Percentiles rank a stretch among this genome's conserved stretches.
These are phyloP conservation scores for Mungos mungo DNA, from an alignment of 2,113 vertebrate species.

Conservation along the genomic window DNA sequence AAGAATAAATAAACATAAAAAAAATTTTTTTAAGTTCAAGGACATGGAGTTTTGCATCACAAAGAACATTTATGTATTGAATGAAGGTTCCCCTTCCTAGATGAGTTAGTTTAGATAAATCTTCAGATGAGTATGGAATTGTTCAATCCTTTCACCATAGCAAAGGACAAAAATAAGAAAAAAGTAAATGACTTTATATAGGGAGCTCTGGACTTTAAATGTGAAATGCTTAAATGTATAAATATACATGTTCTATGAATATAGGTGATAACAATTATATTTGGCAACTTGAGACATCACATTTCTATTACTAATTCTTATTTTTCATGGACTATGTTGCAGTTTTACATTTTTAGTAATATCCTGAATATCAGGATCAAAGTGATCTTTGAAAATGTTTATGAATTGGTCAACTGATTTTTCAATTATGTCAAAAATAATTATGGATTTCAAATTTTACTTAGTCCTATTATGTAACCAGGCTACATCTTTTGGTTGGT, in stretches of 20 bases:
- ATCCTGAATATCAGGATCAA: neutral
- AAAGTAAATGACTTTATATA: constrained; percentile 50
- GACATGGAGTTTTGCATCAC: neutral
- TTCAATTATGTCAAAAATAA: neutral
- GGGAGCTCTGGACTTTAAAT: constrained; percentile 55
- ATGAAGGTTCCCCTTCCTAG: neutral
- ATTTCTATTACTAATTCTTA: constrained; percentile 69
- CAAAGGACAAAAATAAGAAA: neutral
- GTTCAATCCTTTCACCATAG: neutral
- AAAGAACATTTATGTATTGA: neutral
- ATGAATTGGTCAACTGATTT: neutral
- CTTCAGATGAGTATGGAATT: constrained; percentile 65
- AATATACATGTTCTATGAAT: constrained; percentile 74
- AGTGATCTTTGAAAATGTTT: neutral
- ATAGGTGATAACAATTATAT: constrained; percentile 69
- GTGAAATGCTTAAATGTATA: constrained; percentile 53
- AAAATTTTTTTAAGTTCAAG: neutral
- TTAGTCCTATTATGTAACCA: neutral
- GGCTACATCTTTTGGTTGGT: neutral
- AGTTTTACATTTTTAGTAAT: neutral
- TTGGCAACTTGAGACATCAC: constrained; percentile 80
- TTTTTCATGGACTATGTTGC: neutral
- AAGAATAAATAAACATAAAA: too few species aligned
- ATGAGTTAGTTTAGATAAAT: neutral
- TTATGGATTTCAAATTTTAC: neutral